These are phyloP conservation scores for Trisateles emortualis DNA, from an alignment of 2,888 invertebrate genomes.

Conservation along the genomic window DNA sequence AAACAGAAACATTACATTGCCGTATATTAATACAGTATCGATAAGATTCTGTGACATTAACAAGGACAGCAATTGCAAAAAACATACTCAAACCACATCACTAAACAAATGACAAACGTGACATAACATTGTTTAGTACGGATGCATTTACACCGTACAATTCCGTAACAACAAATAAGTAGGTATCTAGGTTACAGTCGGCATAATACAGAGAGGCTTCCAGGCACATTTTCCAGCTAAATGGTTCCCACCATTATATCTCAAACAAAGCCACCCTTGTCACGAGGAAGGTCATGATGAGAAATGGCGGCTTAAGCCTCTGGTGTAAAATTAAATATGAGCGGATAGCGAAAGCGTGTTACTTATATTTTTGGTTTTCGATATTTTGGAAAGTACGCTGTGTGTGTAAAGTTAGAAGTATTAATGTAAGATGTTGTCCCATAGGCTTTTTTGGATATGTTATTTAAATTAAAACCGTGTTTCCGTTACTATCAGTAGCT, in stretches of 20 bases:
- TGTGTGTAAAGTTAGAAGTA: too few relatives aligned
- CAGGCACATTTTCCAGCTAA: conserved; percentile 72
- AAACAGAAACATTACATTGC: too few relatives aligned
- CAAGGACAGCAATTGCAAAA: too few relatives aligned
- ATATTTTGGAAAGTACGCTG: background rate
- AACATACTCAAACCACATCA: background rate
- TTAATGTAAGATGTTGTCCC: too few relatives aligned
- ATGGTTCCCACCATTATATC: conserved; percentile 74
- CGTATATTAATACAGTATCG: too few relatives aligned
- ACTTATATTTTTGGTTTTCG: background rate
- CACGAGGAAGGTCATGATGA: conserved; percentile 75
- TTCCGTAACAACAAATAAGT: conserved; percentile 38
- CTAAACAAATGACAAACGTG: background rate
- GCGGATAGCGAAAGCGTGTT: conserved; percentile 25
- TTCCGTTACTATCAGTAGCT: too few relatives aligned
- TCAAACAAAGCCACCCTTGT: conserved; percentile 77
- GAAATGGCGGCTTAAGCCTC: conserved; percentile 62
- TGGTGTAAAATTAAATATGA: conserved; percentile 41
- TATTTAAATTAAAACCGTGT: too few relatives aligned
- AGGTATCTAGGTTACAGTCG: conserved; percentile 43
- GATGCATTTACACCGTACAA: conserved; percentile 32
- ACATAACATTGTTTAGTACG: conserved; percentile 12
- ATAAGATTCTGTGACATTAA: too few relatives aligned
- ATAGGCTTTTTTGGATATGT: too few relatives aligned
- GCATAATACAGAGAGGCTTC: conserved; percentile 53